Evolutionary conservation across 2,888 invertebrate genomes (phyloP), one percentile per base, ranked within the genome.

Genomic region (Acanthosepion esculentum): DNA sequence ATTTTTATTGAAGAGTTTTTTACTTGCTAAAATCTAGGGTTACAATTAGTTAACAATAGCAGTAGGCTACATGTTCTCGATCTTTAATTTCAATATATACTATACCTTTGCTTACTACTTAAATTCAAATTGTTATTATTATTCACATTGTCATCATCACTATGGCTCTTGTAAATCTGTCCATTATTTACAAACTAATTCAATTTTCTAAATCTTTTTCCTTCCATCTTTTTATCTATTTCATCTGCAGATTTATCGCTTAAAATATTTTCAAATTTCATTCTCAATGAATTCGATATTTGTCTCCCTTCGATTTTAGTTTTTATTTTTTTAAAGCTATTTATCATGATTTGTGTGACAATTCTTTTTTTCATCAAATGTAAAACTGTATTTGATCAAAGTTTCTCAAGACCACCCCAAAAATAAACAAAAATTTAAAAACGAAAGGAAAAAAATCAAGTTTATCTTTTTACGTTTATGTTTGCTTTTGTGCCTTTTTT

Each of bases 121-220:
- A 33, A 78, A 78, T 33, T 33, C 10, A 5, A 12, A 20, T 78
- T n/a, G 15, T 6, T 78, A n/a, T n/a, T n/a, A 78, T 78, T 15
- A n/a, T 78, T n/a, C n/a, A n/a, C 78, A 78, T 78, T 78, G 78
- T 78, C 78, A 78, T 78, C 78, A 78, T 78, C 78, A 78, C n/a
- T 33, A n/a, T 78, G n/a, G 78, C n/a, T 33, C 78, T 33, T 78
- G 78, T 78, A 78, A 78, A 78, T 78, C n/a, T 78, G 78, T 78
- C 78, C 78, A 78, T n/a, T 78, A 15, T 78, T 78, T 78, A 12
- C 78, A 78, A 78, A 78, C n/a, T 33, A 15, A 78, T 78, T 33
- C 78, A n/a, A n/a, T 78, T 78, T n/a, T n/a, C n/a, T 15, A 78
- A 78, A 78, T 33, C 15, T 4, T 33, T 78, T 78, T n/a, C n/a